A percentile compares a stretch with the other conserved stretches of the same genome.
Conservation (phyloP, 1,140 invertebrate species). For the Uloborus diversus region DNA sequence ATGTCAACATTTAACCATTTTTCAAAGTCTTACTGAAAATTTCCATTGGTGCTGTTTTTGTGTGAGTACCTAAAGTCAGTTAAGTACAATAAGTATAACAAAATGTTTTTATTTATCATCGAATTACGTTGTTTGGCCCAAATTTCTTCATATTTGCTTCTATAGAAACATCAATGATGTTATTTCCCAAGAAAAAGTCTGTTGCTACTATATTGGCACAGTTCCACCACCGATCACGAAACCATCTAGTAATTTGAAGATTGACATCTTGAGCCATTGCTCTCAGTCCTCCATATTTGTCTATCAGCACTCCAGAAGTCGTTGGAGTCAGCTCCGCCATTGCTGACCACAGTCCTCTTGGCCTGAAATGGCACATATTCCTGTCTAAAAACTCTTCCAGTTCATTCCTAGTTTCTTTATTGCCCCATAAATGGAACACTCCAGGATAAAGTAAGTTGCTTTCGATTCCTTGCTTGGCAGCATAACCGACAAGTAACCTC, state of each 20-base stretch:
- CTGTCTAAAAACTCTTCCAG: conserved; percentile 67
- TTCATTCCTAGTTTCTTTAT: conserved; percentile 68
- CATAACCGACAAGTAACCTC: conserved; percentile 71
- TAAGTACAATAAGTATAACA: no score
- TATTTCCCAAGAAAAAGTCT: conserved; percentile 83
- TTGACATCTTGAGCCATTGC: conserved; percentile 77
- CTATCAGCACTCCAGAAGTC: conserved; percentile 72
- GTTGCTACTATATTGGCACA: conserved; percentile 78
- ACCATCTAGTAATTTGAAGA: conserved; percentile 73
- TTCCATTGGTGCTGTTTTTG: no score
- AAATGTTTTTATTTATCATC: not conserved
- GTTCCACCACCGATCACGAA: conserved; percentile 72
- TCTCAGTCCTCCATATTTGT: conserved; percentile 68
- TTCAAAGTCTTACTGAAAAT: no score
- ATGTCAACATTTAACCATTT: no score
- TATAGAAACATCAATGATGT: conserved; percentile 77
- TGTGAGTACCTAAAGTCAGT: no score
- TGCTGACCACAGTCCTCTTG: conserved; percentile 36
- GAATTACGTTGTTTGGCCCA: not conserved
- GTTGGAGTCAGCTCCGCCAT: conserved; percentile 80
- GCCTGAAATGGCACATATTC: conserved; percentile 38
- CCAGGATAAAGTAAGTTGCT: conserved; percentile 64
- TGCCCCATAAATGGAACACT: conserved; percentile 72
- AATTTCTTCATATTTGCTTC: conserved; percentile 66
- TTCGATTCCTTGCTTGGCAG: conserved; percentile 60